Percentiles rank a stretch among this genome's conserved stretches.
Conservation (phyloP, 2,113 vertebrate genomes). For the Lasiurus cinereus region DNA sequence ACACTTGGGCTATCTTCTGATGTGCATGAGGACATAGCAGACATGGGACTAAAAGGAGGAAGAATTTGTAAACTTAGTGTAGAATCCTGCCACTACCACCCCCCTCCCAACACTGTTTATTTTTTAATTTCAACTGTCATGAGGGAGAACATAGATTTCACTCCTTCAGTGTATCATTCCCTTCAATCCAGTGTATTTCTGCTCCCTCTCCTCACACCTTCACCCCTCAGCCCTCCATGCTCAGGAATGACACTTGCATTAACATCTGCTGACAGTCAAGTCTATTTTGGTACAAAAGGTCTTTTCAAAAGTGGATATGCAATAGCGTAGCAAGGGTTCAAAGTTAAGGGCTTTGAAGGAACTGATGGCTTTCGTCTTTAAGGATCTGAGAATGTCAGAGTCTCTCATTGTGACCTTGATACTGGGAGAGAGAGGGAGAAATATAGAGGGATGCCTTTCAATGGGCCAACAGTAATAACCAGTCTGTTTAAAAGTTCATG, state of each 20-base stretch:
- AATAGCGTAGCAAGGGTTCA: neutral
- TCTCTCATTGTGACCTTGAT: slow-evolving; percentile 45
- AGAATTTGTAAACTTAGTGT: slow-evolving; percentile 19
- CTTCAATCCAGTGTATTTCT: too few relatives aligned
- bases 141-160: slow-evolving; percentile 9
- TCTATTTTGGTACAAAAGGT: slow-evolving; percentile 32
- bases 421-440: neutral
- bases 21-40: neutral
- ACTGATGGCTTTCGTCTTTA: neutral
- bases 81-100: neutral
- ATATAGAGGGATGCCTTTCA: slow-evolving; percentile 52
- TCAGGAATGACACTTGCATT: neutral
- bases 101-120: neutral
- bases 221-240: neutral
- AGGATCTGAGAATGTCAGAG: slow-evolving; percentile 42
- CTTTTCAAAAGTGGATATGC: neutral
- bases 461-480: slow-evolving; percentile 74
- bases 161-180: neutral
- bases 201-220: neutral
- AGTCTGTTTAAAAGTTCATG: slow-evolving; percentile 77
- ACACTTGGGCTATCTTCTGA: slow-evolving; percentile 41
- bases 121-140: slow-evolving; percentile 45
- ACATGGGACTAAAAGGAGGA: neutral
- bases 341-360: neutral
- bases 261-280: neutral